Conservation (phyloP, 2,888 invertebrate genomes). For the Papilio gigon region DNA sequence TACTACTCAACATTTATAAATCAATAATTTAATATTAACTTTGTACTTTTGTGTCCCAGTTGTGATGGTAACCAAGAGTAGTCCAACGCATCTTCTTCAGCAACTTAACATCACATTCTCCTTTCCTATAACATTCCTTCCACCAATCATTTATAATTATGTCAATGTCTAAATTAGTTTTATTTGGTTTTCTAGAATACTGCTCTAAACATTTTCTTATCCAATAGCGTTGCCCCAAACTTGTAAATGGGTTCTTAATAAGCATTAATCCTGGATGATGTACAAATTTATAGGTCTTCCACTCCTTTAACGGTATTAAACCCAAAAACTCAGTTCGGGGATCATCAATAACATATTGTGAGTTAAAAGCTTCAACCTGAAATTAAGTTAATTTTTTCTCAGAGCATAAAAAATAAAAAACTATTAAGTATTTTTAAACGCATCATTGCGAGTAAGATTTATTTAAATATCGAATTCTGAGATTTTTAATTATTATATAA, state of each 20-base stretch:
- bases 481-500: too few relatives aligned
- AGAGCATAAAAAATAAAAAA: not conserved
- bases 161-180: conserved; percentile 85
- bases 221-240: conserved; percentile 91
- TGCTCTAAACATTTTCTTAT: conserved; percentile 88
- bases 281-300: conserved; percentile 85
- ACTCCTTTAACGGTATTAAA: conserved; percentile 65
- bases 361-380: conserved; percentile 32
- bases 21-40: conserved; percentile 47
- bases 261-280: conserved; percentile 88
- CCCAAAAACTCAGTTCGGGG: conserved; percentile 59
- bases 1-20: conserved; percentile 18
- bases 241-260: conserved; percentile 92
- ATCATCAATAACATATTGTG: conserved; percentile 47
- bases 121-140: conserved; percentile 80
- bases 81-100: conserved; percentile 90
- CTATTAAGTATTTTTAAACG: not conserved
- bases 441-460: not conserved
- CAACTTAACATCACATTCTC: conserved; percentile 63
- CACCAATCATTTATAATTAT: conserved; percentile 83
- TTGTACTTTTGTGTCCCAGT: conserved; percentile 96
- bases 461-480: not conserved
- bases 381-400: conserved; percentile 12
- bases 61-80: conserved; percentile 98
- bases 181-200: conserved; percentile 88